Evolutionary conservation across 2,888 invertebrate genomes (phyloP), one percentile per base, ranked within the genome.

Genomic region (Leucophora obtusa): DNA sequence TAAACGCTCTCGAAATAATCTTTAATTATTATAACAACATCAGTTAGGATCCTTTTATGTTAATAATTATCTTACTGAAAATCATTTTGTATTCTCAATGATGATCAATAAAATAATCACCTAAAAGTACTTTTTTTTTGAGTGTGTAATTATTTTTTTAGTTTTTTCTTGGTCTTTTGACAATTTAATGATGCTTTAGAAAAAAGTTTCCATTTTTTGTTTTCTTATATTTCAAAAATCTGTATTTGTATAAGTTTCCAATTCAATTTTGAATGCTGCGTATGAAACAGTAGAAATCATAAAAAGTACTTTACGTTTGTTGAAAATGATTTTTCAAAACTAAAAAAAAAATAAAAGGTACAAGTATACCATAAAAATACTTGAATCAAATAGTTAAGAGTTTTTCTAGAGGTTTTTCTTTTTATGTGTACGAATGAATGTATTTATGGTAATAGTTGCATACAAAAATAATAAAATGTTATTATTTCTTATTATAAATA

Each of bases 131-230:
- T n/a, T n/a, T n/a, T n/a, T n/a, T n/a, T n/a, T n/a, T n/a, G n/a
- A n/a, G n/a, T n/a, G n/a, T n/a, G n/a, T n/a, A n/a, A n/a, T n/a
- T 6, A 28, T 28, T 28, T 28, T 28, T 3, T 28, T 28, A n/a
- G 8, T 51, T 38, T 9, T 50, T 65, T 11, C 24, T 14, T 24
- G 10, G 21, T 54, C 28, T 33, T 68, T 75, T 62, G 53, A 53
- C 53, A 66, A 66, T 18, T 59, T 74, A 74, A 60, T 66, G 53
- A 59, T 66, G 53, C 58, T 38, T 59, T 50, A 63, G 6, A 33
- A 15, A 10, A 43, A 50, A 33, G 14, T 38, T 38, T 38, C 11
- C 38, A 1, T 38, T 38, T 38, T 38, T 38, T 35, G 35, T 38
- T 38, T 38, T 38, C 38, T 11, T 38, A 38, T 11, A 38, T 38